Evolutionary conservation across 2,888 invertebrate species (phyloP).

Genomic region (Agriopis leucophaearia): DNA sequence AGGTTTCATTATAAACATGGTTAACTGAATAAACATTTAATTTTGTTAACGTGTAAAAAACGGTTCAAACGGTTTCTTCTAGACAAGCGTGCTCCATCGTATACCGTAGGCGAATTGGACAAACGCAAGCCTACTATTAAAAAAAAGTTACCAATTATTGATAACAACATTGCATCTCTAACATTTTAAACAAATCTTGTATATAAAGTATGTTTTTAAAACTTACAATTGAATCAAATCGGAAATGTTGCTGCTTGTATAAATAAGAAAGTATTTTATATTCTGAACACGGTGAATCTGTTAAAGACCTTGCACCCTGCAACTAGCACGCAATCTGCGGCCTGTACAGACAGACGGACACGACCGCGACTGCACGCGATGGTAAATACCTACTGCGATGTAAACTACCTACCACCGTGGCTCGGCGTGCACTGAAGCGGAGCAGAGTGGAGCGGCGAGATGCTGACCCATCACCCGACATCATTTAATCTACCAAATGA

Average conservation of each 20-base stretch:
- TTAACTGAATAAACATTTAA: no score
- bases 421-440: not conserved
- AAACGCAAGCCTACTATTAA: no score
- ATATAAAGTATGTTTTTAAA: not conserved
- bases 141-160: no score
- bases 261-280: not conserved
- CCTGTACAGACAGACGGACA: not conserved
- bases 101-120: no score
- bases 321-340: not conserved
- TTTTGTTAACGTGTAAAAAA: no score
- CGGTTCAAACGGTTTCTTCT: no score
- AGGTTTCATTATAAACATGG: no score
- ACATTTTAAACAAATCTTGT: no score
- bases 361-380: constrained; percentile 6
- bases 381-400: not conserved
- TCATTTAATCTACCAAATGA: not conserved
- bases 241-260: not conserved
- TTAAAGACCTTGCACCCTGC: not conserved
- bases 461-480: not conserved
- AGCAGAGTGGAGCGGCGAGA: not conserved
- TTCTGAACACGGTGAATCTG: not conserved
- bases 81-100: no score
- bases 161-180: no score
- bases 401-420: not conserved
- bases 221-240: not conserved